Evolutionary conservation across 2,113 vertebrate species (phyloP), one percentile per base, ranked within the genome.

Genomic region (Paramormyrops kingsleyae): DNA sequence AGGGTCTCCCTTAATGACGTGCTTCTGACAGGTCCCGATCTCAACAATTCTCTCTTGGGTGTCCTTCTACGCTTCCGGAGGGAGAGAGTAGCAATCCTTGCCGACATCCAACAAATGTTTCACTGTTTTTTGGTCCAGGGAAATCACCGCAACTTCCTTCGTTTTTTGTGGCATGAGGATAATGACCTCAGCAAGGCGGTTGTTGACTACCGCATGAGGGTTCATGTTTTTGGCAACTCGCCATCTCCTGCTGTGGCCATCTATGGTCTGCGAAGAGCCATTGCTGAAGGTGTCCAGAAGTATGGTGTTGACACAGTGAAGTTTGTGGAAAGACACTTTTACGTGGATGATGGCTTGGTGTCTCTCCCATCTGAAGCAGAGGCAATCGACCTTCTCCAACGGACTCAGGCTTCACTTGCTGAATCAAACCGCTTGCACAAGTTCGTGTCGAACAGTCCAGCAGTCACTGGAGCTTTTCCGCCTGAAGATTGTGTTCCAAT

Each of bases 221-320:
- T 87, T 2, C 91, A 91, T 24, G 56, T 91, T 46, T 91, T 91
- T 35, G 87, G 87, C 15, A 90, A 91, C 31, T 85, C 62, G 39
- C 91, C 90, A 6, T 91, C 88, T 35, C 91, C 91, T 42, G 90
- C 91, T 24, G 88, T 90, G 6, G 90, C 91, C 27, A 90, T 77
- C 47, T 89, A 89, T 52, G 91, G 90, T 3, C 62, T 91, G 4
- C 1, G 44, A 87, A 56, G 59, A 59, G 83, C 62, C 42, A 49
- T 66, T 21, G 27, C 84, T 35, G 70, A 83, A 15, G 90, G 89
- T 27, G 86, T 35, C 84, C 24, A 35, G 49, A 31, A 90, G 35
- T 12, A 87, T 77, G 87, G 56, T 27, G 27, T 66, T 5, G 83
- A 91, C 46, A 59, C 70, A 1, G 62, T 85, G 15, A 42, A 70